A percentile compares a stretch with the other conserved stretches of the same genome.
Evolutionary conservation across 2,113 vertebrate genomes (phyloP).

Genomic region (Phodopus roborovskii): DNA sequence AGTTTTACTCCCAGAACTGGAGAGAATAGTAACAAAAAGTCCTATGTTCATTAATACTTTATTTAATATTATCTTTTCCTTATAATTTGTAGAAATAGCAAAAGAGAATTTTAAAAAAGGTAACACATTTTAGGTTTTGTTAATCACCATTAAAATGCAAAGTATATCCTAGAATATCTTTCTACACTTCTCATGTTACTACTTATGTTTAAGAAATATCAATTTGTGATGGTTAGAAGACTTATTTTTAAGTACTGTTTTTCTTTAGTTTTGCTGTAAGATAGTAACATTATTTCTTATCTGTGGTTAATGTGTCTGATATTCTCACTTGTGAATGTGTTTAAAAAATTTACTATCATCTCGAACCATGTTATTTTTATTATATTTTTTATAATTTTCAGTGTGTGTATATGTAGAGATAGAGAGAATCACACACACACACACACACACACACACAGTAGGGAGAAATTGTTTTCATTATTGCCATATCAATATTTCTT

Average conservation of each 20-base stretch:
- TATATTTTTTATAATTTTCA: not conserved
- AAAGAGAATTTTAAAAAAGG: not conserved
- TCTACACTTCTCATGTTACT: not conserved
- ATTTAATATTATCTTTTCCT: not conserved
- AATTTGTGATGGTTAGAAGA: not conserved
- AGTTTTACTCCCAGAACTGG: not conserved
- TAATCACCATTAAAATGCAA: not conserved
- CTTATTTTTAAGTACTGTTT: not conserved
- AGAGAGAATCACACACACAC: not conserved
- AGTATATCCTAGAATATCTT: not conserved
- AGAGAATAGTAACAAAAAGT: not conserved
- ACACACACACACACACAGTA: not conserved
- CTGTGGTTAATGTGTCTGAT: not conserved
- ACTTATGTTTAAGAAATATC: not conserved
- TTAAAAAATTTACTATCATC: not conserved
- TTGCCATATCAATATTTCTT: not conserved
- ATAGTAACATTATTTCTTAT: not conserved
- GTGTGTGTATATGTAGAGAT: not conserved
- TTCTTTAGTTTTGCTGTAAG: not conserved
- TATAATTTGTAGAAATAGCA: not conserved
- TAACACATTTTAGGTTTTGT: not conserved
- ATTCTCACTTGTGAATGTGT: not conserved
- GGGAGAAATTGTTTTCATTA: not conserved
- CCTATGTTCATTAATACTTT: not conserved
- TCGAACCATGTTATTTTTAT: no score